Evolutionary conservation across 2,888 invertebrate genomes (phyloP), one percentile per base, ranked within the genome.

Genomic region (Synanthedon vespiformis): DNA sequence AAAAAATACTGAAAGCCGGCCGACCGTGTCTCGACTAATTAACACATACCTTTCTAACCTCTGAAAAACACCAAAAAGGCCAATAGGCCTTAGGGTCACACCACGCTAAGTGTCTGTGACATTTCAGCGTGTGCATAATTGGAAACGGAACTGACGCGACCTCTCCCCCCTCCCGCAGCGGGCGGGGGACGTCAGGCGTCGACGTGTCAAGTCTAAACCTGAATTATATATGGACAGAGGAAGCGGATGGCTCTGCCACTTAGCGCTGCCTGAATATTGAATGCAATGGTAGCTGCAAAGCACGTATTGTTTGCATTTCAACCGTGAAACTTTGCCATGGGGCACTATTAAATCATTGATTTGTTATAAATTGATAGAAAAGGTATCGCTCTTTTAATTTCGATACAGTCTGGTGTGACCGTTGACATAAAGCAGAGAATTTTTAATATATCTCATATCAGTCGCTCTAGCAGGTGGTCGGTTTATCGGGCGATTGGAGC

Each of bases 1-100:
- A 34, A 48, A 48, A 48, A 48, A 18, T 27, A 4, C 12, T 12
- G 22, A 51, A 40, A 51, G 50, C 50, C 53, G 58, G 50, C 50
- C 53, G 58, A 62, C 59, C 61, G 65, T 62, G 62, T 50, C 59
- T 60, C 10, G 34, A 34, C 34, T 66, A 66, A 68, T 57, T 56
- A 59, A 58, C 56, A 52, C 53, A 56, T 59, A 64, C 65, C 67
- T 62, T 67, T 64, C 77, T 79, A 78, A 80, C 76, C 75, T 66
- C 59, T 65, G 70, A 72, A 72, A 72, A 62, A 70, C 72, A 62
- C 34, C 64, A 76, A 76, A 82, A 80, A 77, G 83, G 87, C 77
- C 83, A 86, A 80, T 86, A 74, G 86, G 86, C 86, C 71, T 85
- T 76, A 83, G 83, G 87, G 86, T 87, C 87, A 85, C 68, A 69